These are phyloP conservation scores for Calephelis virginiensis DNA, from an alignment of 1,140 invertebrate genomes.

Conservation along the genomic window DNA sequence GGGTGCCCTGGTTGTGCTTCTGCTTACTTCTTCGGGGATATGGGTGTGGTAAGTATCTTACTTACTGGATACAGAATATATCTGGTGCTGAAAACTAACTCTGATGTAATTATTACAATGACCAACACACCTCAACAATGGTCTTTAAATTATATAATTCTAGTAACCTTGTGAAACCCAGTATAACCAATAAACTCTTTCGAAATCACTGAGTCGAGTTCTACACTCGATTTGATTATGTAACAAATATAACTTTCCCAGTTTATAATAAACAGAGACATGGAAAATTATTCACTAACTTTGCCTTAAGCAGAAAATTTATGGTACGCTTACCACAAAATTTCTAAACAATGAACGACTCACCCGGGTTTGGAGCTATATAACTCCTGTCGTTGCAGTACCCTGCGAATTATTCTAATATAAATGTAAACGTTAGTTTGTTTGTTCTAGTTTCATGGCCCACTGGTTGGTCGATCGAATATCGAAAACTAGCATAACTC, in stretches of 20 bases:
- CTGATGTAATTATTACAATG: no score
- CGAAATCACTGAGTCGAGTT: slow-evolving; percentile 43
- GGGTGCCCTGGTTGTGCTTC: no score
- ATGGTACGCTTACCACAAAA: slow-evolving; percentile 68
- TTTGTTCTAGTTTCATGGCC: slow-evolving; percentile 17
- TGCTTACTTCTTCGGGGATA: no score
- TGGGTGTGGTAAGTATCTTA: no score
- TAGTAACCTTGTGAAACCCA: slow-evolving; percentile 20
- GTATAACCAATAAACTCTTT: slow-evolving; percentile 20
- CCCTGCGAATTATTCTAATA: slow-evolving; percentile 33
- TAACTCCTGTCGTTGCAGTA: slow-evolving; percentile 55
- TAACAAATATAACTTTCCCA: slow-evolving; percentile 57
- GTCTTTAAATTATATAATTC: slow-evolving; percentile 18
- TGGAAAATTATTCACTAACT: slow-evolving; percentile 70
- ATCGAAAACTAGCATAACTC: no score
- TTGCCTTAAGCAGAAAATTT: slow-evolving; percentile 64
- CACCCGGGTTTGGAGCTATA: slow-evolving; percentile 62
- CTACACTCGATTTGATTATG: slow-evolving; percentile 54
- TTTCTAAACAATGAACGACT: slow-evolving; percentile 66
- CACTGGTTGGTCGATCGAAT: neutral
- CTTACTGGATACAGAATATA: no score
- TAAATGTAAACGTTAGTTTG: slow-evolving; percentile 36
- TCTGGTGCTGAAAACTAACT: no score
- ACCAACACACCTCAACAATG: no score
- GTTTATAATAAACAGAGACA: slow-evolving; percentile 70